Evolutionary conservation across 1,140 invertebrate genomes (phyloP), one percentile per base, ranked within the genome.

Genomic region (Sminthurinus signatus): DNA sequence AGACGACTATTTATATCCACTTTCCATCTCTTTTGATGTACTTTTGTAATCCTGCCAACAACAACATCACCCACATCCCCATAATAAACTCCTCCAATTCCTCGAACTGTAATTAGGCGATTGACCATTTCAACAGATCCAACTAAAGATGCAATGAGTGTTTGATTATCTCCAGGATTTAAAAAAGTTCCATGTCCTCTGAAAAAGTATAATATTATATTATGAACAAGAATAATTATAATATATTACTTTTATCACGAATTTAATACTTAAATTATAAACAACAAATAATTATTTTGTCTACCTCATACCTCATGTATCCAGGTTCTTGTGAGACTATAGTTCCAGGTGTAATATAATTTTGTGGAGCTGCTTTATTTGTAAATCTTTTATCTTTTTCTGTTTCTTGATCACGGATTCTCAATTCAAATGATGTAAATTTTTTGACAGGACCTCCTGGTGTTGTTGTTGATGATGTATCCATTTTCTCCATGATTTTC

Each of bases 11-110:
- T 93, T 2, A 89, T 93, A 73, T 98, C 93, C 29, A 99, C 89
- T 80, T 92, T 93, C 95, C 95, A 98, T 71, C 92, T 80, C 74
- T 88, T 90, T 71, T 93, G 88, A 75, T 89, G 88, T 1, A 93
- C 88, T 77, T 97, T 93, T 0, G 88, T 85, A 19, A 99, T 89
- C 62, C 96, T 81, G 0, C 94, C 96, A 43, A 99, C 88, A 39
- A 99, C 84, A 19, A 99, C 92, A 80, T 99, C 96, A 0, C 96
- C 96, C 62, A 98, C 89, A 79, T 98, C 94, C 10, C 96, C 95
- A 74, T 88, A 86, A 75, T 92, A 93, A 29, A 88, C 81, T 73
- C 87, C 88, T 76, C 96, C 96, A 8, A 96, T 77, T 0, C 96
- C 93, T 66, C 83, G 84, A 3, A 99, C 86, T 27, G 90, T 89